These are phyloP conservation scores for Eustalomyia histrio DNA, from an alignment of 2,888 invertebrate species.

Conservation along the genomic window DNA sequence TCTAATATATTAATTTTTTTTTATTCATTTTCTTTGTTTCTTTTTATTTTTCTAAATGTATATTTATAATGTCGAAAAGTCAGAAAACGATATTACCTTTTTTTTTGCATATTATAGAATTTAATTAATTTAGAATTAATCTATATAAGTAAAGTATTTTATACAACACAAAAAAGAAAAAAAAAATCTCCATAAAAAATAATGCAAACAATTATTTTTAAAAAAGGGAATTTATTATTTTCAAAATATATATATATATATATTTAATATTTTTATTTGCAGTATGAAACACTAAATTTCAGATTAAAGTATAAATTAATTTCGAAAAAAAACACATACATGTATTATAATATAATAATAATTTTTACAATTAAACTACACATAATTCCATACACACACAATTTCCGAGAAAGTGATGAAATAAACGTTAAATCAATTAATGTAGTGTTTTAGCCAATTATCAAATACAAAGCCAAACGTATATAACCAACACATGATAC, in stretches of 20 bases:
- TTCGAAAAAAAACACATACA: background rate
- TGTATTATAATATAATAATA: slow-evolving; percentile 55
- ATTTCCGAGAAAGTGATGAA: slow-evolving; percentile 44
- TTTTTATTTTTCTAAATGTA: slow-evolving; percentile 31
- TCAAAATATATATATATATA: slow-evolving; percentile 48
- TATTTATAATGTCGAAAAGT: slow-evolving; percentile 27
- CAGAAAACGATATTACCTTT: slow-evolving; percentile 23
- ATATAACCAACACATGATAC: slow-evolving; percentile 74
- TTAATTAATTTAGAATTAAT: slow-evolving; percentile 30
- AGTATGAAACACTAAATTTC: slow-evolving; percentile 18
- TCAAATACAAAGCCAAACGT: slow-evolving; percentile 70
- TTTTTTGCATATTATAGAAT: slow-evolving; percentile 31
- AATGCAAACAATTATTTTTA: slow-evolving; percentile 25
- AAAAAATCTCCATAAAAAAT: slow-evolving; percentile 18
- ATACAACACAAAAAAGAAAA: slow-evolving; percentile 44
- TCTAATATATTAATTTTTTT: slow-evolving; percentile 29
- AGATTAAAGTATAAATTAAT: slow-evolving; percentile 25
- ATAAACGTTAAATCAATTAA: slow-evolving; percentile 53
- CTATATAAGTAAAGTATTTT: slow-evolving; percentile 53
- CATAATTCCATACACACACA: slow-evolving; percentile 14
- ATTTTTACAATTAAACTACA: slow-evolving; percentile 37
- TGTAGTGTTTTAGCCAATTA: slow-evolving; percentile 56
- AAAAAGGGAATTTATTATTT: slow-evolving; percentile 32
- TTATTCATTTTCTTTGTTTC: slow-evolving; percentile 23
- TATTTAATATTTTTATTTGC: slow-evolving; percentile 28